These are phyloP conservation scores for Thaumetopoea pityocampa DNA, from an alignment of 1,140 invertebrate species.

Conservation along the genomic window DNA sequence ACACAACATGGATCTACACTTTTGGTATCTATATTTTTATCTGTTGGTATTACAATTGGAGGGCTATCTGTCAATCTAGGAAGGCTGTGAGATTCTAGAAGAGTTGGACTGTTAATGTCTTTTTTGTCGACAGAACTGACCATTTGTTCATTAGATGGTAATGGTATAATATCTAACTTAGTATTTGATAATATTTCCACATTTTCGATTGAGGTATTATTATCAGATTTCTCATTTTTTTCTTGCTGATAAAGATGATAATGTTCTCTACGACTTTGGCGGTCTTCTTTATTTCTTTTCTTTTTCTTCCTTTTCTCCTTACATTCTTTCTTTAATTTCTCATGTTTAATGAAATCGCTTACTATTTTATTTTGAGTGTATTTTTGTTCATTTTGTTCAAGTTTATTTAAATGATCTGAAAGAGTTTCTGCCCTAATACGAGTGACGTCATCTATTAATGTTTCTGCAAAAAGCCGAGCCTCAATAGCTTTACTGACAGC, in stretches of 20 bases:
- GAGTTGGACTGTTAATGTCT: constrained; percentile 41
- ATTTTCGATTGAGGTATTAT: constrained; percentile 32
- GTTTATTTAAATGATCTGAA: constrained; percentile 44
- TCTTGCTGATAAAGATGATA: constrained; percentile 79
- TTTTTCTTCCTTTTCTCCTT: constrained; percentile 90
- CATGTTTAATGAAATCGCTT: constrained; percentile 52
- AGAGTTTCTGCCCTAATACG: constrained; percentile 46
- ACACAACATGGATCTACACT: constrained; percentile 17
- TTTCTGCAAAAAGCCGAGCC: constrained; percentile 83
- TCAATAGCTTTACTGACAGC: constrained; percentile 88
- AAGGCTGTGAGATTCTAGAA: constrained; percentile 60
- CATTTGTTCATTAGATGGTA: constrained; percentile 47
- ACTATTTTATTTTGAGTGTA: constrained; percentile 59
- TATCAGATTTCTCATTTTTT: constrained; percentile 38
- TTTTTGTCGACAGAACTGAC: constrained; percentile 33
- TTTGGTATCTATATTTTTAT: constrained; percentile 31
- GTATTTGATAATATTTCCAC: constrained; percentile 46
- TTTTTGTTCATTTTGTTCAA: constrained; percentile 75
- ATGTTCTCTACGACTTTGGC: constrained; percentile 80
- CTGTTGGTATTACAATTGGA: constrained; percentile 30
- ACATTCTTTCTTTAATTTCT: constrained; percentile 77
- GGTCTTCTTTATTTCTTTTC: constrained; percentile 88
- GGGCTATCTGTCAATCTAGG: constrained; percentile 71
- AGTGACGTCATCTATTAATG: constrained; percentile 50
- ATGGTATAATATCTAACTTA: constrained; percentile 49